Percentiles rank a stretch among this genome's conserved stretches.
These are phyloP conservation scores for Ataeniobius toweri DNA, from an alignment of 2,797 vertebrate genomes.

Conservation along the genomic window DNA sequence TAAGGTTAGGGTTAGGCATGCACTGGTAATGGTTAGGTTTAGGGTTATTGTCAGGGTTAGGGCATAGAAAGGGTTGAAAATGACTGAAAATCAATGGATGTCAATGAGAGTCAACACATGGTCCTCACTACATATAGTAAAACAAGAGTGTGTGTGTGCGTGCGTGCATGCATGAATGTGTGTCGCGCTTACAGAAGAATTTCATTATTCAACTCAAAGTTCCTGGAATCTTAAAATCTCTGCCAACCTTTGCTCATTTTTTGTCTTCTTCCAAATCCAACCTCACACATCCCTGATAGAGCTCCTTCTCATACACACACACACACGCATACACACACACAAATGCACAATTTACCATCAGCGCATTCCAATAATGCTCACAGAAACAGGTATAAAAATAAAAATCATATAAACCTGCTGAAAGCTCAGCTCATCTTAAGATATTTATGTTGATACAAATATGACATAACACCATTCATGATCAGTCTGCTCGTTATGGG, in stretches of 20 bases:
- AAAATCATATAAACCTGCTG: neutral
- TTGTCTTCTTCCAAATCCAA: constrained; percentile 47
- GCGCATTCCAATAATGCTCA: neutral
- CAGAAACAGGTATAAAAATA: neutral
- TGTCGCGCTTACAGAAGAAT: constrained; percentile 67
- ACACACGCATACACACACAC: neutral
- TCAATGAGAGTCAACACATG: too few species aligned
- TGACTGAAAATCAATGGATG: too few species aligned
- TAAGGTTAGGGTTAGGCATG: too few species aligned
- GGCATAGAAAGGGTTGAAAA: too few species aligned
- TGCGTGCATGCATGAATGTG: constrained; percentile 8
- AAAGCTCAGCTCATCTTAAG: neutral
- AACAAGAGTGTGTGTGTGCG: constrained; percentile 11
- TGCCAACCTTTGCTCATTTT: constrained; percentile 61
- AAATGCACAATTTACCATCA: neutral
- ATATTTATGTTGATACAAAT: neutral
- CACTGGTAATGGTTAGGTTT: too few species aligned
- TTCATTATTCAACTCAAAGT: constrained; percentile 69
- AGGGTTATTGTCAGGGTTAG: too few species aligned
- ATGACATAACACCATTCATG: neutral
- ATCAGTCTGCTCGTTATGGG: neutral
- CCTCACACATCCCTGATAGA: constrained; percentile 1
- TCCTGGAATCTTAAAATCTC: constrained; percentile 60
- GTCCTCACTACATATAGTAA: too few species aligned
- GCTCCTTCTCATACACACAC: neutral